A percentile compares a stretch with the other conserved stretches of the same genome.
phyloP scores from a whole-genome alignment of 2,888 invertebrate species.

The Mesochorus sp. region DNA sequence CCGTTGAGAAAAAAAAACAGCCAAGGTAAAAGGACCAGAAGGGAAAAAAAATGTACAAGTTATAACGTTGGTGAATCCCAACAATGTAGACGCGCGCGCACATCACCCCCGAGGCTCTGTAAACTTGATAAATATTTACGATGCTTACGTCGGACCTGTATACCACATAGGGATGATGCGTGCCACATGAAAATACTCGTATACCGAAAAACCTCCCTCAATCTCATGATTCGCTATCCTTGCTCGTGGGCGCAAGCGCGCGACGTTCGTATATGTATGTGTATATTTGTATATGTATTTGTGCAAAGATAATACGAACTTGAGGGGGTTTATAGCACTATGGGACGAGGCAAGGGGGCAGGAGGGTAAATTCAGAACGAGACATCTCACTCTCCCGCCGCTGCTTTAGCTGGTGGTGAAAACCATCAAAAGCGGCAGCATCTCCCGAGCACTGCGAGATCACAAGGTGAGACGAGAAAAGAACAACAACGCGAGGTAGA shows the following conservation, averaged over 20 bases:
- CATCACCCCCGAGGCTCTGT: conserved; percentile 64
- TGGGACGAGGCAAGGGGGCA: neutral
- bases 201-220: conserved; percentile 32
- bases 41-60: conserved; percentile 27
- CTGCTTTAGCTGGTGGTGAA: conserved; percentile 12
- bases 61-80: conserved; percentile 32
- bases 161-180: conserved; percentile 42
- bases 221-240: conserved; percentile 22
- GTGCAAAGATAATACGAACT: conserved; percentile 9
- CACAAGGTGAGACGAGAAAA: conserved; percentile 43
- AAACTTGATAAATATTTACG: conserved; percentile 78
- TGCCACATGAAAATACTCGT: conserved; percentile 37
- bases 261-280: neutral
- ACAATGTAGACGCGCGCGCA: conserved; percentile 36
- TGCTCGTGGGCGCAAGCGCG: neutral
- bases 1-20: conserved; percentile 43
- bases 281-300: neutral
- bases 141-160: conserved; percentile 60
- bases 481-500: conserved; percentile 30
- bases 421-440: conserved; percentile 39
- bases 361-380: conserved; percentile 31
- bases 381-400: neutral
- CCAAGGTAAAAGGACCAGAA: conserved; percentile 7
- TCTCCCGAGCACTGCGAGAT: conserved; percentile 27
- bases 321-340: conserved; percentile 3